These are phyloP conservation scores for Atrichornis clamosus DNA, from an alignment of 2,113 vertebrate genomes.

Conservation along the genomic window DNA sequence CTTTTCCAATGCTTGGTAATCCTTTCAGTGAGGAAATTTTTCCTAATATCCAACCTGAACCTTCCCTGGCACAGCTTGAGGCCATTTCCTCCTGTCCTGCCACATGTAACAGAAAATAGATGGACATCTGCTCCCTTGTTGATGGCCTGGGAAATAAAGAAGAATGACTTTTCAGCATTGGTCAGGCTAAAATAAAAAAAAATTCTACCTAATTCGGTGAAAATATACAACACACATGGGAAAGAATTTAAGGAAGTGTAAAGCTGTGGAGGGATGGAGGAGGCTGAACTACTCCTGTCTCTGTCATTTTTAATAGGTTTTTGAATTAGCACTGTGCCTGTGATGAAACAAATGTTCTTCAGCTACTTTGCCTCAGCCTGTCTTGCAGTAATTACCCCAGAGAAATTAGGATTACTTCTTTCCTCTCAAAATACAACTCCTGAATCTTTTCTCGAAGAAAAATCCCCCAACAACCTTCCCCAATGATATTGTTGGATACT, in stretches of 20 bases:
- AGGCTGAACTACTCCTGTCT: neutral
- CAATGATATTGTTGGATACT: neutral
- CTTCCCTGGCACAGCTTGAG: neutral
- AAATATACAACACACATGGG: neutral
- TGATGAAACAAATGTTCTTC: neutral
- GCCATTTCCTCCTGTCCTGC: neutral
- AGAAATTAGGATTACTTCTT: neutral
- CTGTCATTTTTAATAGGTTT: slow-evolving; percentile 5
- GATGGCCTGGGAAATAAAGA: neutral
- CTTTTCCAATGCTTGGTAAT: neutral
- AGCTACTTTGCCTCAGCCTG: neutral
- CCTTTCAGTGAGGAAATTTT: neutral
- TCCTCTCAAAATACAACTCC: neutral
- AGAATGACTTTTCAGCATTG: neutral
- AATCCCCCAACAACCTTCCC: neutral
- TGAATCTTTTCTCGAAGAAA: neutral
- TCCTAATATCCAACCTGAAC: neutral
- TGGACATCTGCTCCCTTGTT: neutral
- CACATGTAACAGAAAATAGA: neutral
- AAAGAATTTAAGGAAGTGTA: neutral
- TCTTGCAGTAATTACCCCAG: neutral
- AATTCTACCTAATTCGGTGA: neutral
- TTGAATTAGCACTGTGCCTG: neutral
- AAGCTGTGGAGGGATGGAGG: slow-evolving; percentile 24
- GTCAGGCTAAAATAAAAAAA: neutral